Conservation (phyloP, 2,888 invertebrate genomes). For the Allygus modestus region DNA sequence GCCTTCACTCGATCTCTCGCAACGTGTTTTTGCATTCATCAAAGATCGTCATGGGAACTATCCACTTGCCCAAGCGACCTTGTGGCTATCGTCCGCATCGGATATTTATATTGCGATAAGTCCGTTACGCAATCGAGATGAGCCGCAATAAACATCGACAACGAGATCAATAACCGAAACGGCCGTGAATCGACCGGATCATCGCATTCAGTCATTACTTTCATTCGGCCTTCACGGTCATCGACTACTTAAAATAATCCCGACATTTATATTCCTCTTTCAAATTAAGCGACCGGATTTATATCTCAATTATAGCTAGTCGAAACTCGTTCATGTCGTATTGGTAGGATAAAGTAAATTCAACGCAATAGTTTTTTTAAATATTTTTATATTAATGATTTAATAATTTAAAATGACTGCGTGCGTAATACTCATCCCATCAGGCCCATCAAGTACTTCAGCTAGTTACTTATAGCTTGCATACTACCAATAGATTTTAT, state of each 20-base stretch:
- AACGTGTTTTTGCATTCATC: conserved; percentile 44
- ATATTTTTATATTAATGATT: too few relatives aligned
- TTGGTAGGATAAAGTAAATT: too few relatives aligned
- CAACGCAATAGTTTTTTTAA: too few relatives aligned
- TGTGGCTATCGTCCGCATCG: conserved; percentile 1
- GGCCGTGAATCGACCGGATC: conserved; percentile 34
- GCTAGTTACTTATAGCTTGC: too few relatives aligned
- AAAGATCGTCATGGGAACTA: conserved; percentile 33
- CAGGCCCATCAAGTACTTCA: too few relatives aligned
- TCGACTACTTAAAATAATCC: conserved; percentile 30
- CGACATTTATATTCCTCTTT: conserved; percentile 24
- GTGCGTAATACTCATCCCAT: too few relatives aligned
- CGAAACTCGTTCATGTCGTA: background rate
- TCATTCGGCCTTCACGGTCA: conserved; percentile 39
- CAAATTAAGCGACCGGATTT: conserved; percentile 22
- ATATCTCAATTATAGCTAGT: conserved; percentile 23
- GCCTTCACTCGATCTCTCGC: conserved; percentile 10
- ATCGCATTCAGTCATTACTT: conserved; percentile 13
- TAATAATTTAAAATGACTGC: too few relatives aligned
- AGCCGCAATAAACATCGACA: conserved; percentile 26
- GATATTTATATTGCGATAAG: conserved; percentile 24
- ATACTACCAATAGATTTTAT: too few relatives aligned
- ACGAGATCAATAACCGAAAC: conserved; percentile 44
- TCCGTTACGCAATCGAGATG: background rate
- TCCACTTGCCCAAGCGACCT: background rate